These are phyloP conservation scores for Erithacus rubecula DNA, from an alignment of 2,797 vertebrate genomes.

Conservation along the genomic window DNA sequence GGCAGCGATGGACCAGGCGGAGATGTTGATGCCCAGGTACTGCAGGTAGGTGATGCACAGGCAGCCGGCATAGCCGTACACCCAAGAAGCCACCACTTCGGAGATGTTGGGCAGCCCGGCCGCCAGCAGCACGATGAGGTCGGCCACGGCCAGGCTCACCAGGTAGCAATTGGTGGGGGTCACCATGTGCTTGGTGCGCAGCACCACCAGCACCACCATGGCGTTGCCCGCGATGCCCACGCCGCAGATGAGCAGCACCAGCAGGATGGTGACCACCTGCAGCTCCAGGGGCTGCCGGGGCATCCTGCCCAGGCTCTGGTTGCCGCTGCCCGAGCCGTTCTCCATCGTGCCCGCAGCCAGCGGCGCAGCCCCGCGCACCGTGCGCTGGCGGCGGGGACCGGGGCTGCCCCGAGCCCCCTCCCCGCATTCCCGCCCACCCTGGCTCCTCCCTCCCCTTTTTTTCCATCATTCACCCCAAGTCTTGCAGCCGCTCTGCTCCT, in stretches of 20 bases:
- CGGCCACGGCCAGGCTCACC: conserved; percentile 87
- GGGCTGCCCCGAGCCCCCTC: background rate
- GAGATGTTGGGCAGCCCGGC: conserved; percentile 88
- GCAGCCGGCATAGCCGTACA: conserved; percentile 86
- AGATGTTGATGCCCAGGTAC: conserved; percentile 89
- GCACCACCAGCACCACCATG: conserved; percentile 88
- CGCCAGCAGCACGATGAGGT: conserved; percentile 86
- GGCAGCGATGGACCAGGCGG: conserved; percentile 87
- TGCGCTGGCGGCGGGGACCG: background rate
- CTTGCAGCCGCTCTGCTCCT: background rate
- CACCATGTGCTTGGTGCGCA: conserved; percentile 86
- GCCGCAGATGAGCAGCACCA: conserved; percentile 84
- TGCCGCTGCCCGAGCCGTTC: conserved; percentile 30
- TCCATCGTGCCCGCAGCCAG: conserved; percentile 23
- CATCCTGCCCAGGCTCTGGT: conserved; percentile 71
- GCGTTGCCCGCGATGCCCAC: conserved; percentile 85
- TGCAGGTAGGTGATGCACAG: conserved; percentile 90
- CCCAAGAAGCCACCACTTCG: conserved; percentile 82
- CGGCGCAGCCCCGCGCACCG: background rate
- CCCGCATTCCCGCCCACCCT: background rate
- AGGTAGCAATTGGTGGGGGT: conserved; percentile 91
- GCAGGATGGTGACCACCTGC: conserved; percentile 82
- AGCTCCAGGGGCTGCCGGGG: conserved; percentile 80
- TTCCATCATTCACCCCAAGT: background rate
- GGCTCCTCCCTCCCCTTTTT: background rate